Evolutionary conservation across 2,113 vertebrate genomes (phyloP).

Genomic region (Lathamus discolor): DNA sequence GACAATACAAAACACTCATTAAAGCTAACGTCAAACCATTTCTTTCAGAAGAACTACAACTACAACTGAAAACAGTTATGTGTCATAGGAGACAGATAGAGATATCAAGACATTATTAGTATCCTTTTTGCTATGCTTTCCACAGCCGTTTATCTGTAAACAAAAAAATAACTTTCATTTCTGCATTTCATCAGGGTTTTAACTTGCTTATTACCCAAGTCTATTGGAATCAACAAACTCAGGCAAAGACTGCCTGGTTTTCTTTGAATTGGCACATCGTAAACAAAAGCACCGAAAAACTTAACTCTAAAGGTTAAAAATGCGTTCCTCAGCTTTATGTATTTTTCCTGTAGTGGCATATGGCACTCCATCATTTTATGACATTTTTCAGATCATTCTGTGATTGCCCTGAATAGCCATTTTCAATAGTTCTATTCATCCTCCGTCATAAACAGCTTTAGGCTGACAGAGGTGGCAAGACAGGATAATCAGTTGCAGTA

Average conservation of each 20-base stretch:
- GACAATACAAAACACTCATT: conserved; percentile 18
- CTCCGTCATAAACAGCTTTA: not conserved
- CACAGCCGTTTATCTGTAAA: not conserved
- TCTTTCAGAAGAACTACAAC: not conserved
- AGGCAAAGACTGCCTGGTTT: not conserved
- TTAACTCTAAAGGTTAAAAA: not conserved
- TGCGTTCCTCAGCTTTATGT: not conserved
- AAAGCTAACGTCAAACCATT: not conserved
- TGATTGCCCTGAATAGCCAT: not conserved
- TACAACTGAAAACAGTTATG: not conserved
- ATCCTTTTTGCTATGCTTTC: not conserved
- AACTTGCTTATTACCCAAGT: not conserved
- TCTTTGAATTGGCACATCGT: not conserved
- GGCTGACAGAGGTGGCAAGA: not conserved
- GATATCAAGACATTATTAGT: not conserved
- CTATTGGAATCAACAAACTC: not conserved
- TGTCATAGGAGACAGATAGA: conserved; percentile 1
- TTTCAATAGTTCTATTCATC: not conserved
- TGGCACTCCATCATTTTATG: not conserved
- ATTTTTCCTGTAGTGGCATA: not conserved
- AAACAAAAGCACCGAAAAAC: conserved; percentile 32
- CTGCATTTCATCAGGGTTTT: conserved; percentile 23
- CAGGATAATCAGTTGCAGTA: not conserved
- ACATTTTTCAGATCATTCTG: not conserved
- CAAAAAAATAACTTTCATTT: conserved; percentile 27